Conservation (phyloP, 2,113 vertebrate genomes). For the Sakesphorus luctuosus region DNA sequence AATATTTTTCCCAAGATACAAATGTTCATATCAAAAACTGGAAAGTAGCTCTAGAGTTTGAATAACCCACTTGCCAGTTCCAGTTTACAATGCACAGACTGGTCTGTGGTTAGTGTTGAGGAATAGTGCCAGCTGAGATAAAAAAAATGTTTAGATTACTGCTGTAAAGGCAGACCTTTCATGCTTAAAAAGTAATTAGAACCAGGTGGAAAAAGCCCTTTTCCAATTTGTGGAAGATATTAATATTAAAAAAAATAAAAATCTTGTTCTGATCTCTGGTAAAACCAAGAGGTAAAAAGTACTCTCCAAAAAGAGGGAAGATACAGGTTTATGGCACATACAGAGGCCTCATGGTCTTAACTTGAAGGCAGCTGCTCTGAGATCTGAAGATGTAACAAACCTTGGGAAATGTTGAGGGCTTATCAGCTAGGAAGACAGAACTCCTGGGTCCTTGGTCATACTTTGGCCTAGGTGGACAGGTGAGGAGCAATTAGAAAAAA, state of each 20-base stretch:
- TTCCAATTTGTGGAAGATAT: neutral
- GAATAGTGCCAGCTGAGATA: neutral
- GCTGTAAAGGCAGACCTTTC: neutral
- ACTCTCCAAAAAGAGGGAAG: neutral
- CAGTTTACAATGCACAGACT: neutral
- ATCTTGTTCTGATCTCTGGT: neutral
- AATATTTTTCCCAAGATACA: neutral
- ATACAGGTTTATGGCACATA: neutral
- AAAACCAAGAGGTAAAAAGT: neutral
- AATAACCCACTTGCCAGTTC: neutral
- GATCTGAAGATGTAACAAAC: neutral
- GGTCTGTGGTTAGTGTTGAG: neutral
- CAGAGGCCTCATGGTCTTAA: neutral
- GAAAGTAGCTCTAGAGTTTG: neutral
- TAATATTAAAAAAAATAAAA: neutral
- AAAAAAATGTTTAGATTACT: neutral
- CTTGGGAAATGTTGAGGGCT: neutral
- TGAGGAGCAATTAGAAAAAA: neutral
- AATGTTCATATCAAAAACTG: neutral
- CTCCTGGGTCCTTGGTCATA: neutral
- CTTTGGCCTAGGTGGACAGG: neutral
- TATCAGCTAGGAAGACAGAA: neutral
- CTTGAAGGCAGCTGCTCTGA: neutral
- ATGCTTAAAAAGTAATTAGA: neutral
- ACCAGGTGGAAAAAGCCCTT: neutral